Evolutionary conservation across 2,797 vertebrate species (phyloP).

Genomic region (Ara ararauna): DNA sequence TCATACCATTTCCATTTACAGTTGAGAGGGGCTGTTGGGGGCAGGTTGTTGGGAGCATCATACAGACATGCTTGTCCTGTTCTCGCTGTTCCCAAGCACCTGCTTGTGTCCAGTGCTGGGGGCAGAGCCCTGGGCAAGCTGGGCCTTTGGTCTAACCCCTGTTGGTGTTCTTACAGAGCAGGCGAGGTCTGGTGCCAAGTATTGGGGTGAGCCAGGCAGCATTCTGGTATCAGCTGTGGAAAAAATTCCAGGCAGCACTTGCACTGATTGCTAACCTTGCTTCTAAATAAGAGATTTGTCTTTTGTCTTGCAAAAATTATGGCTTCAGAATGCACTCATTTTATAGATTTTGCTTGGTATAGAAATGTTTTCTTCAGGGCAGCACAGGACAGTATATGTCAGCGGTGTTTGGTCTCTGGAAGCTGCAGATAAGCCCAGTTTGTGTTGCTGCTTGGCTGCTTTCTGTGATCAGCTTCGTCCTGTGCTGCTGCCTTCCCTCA

Average conservation of each 20-base stretch:
- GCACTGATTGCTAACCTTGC: neutral
- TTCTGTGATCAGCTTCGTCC: neutral
- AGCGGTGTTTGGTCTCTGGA: neutral
- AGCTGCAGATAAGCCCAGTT: neutral
- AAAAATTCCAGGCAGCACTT: neutral
- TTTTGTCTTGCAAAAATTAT: neutral
- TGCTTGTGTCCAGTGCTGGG: neutral
- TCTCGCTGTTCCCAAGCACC: neutral
- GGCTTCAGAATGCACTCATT: neutral
- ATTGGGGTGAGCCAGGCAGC: neutral
- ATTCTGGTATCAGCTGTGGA: neutral
- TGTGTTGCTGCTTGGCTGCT: neutral
- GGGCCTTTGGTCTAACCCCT: neutral
- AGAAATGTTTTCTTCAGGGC: neutral
- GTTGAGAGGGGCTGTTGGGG: neutral
- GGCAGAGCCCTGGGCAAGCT: neutral
- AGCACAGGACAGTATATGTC: neutral
- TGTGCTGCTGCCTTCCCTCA: neutral
- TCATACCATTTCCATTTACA: neutral
- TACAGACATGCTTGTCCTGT: fast-evolving
- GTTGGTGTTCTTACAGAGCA: neutral
- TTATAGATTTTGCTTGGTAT: neutral
- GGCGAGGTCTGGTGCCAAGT: neutral
- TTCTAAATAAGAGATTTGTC: neutral
- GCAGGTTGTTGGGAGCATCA: neutral